These are phyloP conservation scores for Arctia plantaginis DNA, from an alignment of 2,888 invertebrate genomes.

Conservation along the genomic window DNA sequence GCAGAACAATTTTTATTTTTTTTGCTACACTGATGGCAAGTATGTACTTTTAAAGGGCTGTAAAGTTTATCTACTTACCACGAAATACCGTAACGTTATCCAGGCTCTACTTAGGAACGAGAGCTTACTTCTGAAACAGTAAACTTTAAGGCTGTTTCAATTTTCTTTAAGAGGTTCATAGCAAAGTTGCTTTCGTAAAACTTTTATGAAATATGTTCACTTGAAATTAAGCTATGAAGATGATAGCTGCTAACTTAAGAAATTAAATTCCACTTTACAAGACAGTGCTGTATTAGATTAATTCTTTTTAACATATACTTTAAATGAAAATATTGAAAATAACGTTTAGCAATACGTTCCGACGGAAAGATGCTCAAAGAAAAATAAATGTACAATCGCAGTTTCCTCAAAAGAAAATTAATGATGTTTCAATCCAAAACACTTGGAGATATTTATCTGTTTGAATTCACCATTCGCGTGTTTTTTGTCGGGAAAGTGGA, in stretches of 20 bases:
- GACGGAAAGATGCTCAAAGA: background rate
- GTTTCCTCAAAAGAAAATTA: constrained; percentile 66
- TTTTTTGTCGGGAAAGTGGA: constrained; percentile 64
- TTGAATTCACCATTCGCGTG: constrained; percentile 73
- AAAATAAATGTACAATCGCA: constrained; percentile 48
- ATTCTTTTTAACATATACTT: no score
- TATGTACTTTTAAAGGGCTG: background rate
- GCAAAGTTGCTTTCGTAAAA: constrained; percentile 55
- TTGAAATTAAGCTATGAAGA: constrained; percentile 53
- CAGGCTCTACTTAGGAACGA: constrained; percentile 50
- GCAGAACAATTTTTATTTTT: background rate
- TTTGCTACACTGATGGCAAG: background rate
- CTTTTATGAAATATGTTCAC: constrained; percentile 67
- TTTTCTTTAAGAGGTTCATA: constrained; percentile 61
- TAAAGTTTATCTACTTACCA: constrained; percentile 37
- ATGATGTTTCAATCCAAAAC: constrained; percentile 75
- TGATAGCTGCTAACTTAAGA: constrained; percentile 45
- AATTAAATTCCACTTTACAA: constrained; percentile 52
- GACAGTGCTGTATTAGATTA: constrained; percentile 34
- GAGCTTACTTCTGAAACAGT: constrained; percentile 45
- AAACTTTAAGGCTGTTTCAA: constrained; percentile 59
- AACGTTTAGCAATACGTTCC: background rate
- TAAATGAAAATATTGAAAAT: no score
- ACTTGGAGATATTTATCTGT: constrained; percentile 71
- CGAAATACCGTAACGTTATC: constrained; percentile 54